These are phyloP conservation scores for Atta texana DNA, from an alignment of 1,140 invertebrate species.

Conservation along the genomic window DNA sequence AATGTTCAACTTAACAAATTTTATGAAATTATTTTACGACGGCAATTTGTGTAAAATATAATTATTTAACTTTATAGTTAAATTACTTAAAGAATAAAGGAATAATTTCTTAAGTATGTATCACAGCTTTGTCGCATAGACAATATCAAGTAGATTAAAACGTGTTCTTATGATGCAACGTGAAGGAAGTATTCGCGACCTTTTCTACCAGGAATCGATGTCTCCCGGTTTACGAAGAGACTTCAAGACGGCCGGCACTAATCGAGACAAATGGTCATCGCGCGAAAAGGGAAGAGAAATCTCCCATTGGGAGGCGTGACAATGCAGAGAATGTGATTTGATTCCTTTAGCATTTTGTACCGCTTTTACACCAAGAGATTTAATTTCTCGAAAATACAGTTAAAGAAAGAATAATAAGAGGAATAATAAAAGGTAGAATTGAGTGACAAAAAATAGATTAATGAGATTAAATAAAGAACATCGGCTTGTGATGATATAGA, in stretches of 20 bases:
- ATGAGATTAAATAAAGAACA: background rate
- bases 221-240: slow-evolving; percentile 72
- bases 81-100: background rate
- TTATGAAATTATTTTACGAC: background rate
- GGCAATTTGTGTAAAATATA: background rate
- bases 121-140: background rate
- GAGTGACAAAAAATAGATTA: background rate
- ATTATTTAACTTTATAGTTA: background rate
- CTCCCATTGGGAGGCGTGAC: slow-evolving; percentile 72
- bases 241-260: slow-evolving; percentile 69
- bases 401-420: background rate
- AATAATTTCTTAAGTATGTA: background rate
- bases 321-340: slow-evolving; percentile 81
- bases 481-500: background rate
- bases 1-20: background rate
- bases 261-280: slow-evolving; percentile 58
- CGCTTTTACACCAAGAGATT: slow-evolving; percentile 44
- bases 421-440: background rate
- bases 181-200: slow-evolving; percentile 66
- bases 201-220: slow-evolving; percentile 76
- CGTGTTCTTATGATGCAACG: slow-evolving; percentile 37
- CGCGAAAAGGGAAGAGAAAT: slow-evolving; percentile 65
- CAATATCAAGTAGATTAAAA: background rate
- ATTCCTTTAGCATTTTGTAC: slow-evolving; percentile 79
- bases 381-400: slow-evolving; percentile 67